These are phyloP conservation scores for Bucco capensis DNA, from an alignment of 2,113 vertebrate genomes.

Conservation along the genomic window DNA sequence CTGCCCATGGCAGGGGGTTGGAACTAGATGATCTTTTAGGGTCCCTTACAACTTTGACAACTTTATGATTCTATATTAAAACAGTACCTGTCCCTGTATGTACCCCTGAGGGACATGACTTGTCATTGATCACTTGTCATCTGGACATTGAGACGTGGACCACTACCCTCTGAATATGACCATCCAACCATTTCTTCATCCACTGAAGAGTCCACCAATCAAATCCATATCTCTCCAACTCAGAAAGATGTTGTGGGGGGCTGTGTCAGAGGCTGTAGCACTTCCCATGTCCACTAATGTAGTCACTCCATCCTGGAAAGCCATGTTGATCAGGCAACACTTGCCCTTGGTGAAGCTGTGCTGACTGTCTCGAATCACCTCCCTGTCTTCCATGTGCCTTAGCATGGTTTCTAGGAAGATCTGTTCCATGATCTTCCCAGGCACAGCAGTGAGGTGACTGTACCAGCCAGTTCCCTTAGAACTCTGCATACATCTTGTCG, in stretches of 20 bases:
- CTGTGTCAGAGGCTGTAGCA: not conserved
- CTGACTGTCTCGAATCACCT: not conserved
- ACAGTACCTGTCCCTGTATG: not conserved
- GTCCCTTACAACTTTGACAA: no score
- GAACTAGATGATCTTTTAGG: no score
- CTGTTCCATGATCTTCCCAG: not conserved
- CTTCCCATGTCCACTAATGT: no score
- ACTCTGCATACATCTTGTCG: not conserved
- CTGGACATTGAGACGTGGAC: not conserved
- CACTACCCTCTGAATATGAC: not conserved
- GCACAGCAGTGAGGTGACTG: not conserved
- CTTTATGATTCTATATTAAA: no score
- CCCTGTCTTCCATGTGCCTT: not conserved
- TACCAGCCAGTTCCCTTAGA: not conserved
- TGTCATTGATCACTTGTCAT: not conserved
- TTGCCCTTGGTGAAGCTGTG: not conserved
- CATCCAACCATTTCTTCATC: not conserved
- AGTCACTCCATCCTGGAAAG: not conserved
- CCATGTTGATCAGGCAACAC: not conserved
- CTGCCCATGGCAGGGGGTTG: no score
- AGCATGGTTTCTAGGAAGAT: not conserved
- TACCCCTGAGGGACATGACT: not conserved
- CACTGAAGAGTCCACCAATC: not conserved
- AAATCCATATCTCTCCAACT: not conserved
- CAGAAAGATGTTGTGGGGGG: not conserved